phyloP scores from a whole-genome alignment of 92 coral and sea anemone genomes.

The Epizoanthus rinbou region DNA sequence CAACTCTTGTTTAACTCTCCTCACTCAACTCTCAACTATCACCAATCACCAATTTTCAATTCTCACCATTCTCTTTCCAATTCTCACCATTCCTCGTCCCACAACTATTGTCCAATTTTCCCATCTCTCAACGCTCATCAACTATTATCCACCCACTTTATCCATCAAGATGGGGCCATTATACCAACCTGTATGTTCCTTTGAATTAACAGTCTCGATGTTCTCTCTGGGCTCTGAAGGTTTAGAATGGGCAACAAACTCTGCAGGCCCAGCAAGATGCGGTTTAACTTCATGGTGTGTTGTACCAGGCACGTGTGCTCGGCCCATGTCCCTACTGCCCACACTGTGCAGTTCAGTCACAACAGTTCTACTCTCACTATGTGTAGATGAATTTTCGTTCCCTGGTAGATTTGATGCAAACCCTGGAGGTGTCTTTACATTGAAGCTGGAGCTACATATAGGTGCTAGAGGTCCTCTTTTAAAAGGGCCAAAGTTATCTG shows the following conservation, averaged over 20 bases:
- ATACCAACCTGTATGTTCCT: conserved; percentile 18
- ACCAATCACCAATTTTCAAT: too few relatives aligned
- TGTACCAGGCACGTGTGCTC: neutral
- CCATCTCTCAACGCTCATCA: too few relatives aligned
- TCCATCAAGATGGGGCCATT: too few relatives aligned
- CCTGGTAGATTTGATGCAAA: neutral
- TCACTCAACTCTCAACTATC: too few relatives aligned
- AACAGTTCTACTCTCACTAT: neutral
- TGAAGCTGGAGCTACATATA: neutral
- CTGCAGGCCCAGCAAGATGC: conserved; percentile 26
- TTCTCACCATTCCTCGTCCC: too few relatives aligned
- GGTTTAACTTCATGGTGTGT: neutral
- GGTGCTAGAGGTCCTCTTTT: neutral
- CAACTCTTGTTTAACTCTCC: too few relatives aligned
- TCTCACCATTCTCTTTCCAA: too few relatives aligned
- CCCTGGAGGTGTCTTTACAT: conserved; percentile 27
- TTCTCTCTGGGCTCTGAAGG: neutral
- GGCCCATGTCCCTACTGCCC: neutral
- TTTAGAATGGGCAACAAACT: conserved; percentile 18
- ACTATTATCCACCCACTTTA: too few relatives aligned
- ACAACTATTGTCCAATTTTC: too few relatives aligned
- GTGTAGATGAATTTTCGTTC: neutral
- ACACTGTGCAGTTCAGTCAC: neutral
- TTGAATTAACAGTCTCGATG: neutral
- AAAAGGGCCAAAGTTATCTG: neutral